Base-by-base conservation (phyloP, 2,797 vertebrate genomes). In the Capromys pilorides region DNA sequence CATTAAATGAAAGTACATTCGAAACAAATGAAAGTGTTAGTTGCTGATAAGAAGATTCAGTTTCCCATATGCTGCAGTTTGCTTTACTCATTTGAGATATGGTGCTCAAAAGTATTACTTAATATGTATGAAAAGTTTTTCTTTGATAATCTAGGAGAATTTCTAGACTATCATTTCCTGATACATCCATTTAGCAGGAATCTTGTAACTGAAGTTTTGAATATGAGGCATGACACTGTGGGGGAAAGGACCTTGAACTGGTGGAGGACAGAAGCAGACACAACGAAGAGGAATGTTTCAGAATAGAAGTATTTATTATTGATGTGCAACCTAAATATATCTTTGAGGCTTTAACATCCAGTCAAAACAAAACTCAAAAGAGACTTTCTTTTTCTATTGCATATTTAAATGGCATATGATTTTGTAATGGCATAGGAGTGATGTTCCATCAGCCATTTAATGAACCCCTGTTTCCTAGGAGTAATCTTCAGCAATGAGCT, bases 51-150 rank as follows among this genome's bases (percentile, higher is more conserved):
- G 91, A 87, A 71, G 78, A 96, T 94, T 91, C 49, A 77, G 73
- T 95, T 97, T 93, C 62, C 54, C 82, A 86, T 75, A 92, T 90
- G 91, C 83, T 66, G 1, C 6, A 67, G 69, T 3, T 83, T 91
- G 36, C 14, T 97, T 94, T 94, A 93, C 94, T 91, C 81, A 66
- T 96, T 90, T 94, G 91, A 92, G 61, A 95, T 49, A 33, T 18
- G 11, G 11, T 88, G 54, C 26, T 93, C 62, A 90, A 71, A 96
- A 89, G 61, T 94, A 92, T 91, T 88, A 89, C 61, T 83, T 91
- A 78, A 59, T 67, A 82, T 80, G 26, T 89, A 88, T 92, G 81
- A 80, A 24, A 36, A 57, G 57, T 90, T 92, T 94, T 85, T 41
- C 62, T 96, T 96, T 95, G 64, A 83, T 95, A 93, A 84, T 22